Percentiles rank a stretch among this genome's conserved stretches.
These are phyloP conservation scores for Macrotis lagotis DNA, from an alignment of 2,113 vertebrate species.

Conservation along the genomic window DNA sequence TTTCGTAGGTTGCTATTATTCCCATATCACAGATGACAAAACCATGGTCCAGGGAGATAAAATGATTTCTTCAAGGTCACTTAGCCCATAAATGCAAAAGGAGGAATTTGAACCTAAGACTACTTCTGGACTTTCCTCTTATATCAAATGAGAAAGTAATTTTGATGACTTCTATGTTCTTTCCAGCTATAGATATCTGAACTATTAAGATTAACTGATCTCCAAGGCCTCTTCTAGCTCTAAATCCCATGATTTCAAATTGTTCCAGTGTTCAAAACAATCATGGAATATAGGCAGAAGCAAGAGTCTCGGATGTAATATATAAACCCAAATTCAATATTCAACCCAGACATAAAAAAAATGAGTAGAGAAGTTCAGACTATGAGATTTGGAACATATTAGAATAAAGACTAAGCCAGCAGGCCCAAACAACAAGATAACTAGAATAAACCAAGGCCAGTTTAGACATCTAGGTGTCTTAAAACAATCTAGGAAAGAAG, in stretches of 20 bases:
- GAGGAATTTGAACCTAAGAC: neutral
- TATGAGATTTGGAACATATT: neutral
- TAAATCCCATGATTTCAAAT: neutral
- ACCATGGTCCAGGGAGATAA: neutral
- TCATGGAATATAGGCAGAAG: neutral
- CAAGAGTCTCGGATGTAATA: neutral
- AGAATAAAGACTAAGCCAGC: neutral
- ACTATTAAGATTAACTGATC: too few species aligned
- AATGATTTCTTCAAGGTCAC: neutral
- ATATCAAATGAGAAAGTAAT: neutral
- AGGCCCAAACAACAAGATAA: neutral
- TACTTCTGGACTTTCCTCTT: neutral
- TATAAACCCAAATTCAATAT: neutral
- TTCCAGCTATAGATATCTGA: too few species aligned
- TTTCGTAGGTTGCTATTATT: neutral
- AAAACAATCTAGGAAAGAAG: neutral
- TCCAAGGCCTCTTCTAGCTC: neutral
- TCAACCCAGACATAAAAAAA: neutral
- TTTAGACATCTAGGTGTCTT: neutral
- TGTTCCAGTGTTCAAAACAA: neutral
- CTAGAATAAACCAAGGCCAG: neutral
- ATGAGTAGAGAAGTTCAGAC: neutral
- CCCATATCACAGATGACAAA: neutral
- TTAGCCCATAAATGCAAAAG: neutral
- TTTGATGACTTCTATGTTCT: neutral